Evolutionary conservation across 1,140 invertebrate species (phyloP).

Genomic region (Papilio dardanus): DNA sequence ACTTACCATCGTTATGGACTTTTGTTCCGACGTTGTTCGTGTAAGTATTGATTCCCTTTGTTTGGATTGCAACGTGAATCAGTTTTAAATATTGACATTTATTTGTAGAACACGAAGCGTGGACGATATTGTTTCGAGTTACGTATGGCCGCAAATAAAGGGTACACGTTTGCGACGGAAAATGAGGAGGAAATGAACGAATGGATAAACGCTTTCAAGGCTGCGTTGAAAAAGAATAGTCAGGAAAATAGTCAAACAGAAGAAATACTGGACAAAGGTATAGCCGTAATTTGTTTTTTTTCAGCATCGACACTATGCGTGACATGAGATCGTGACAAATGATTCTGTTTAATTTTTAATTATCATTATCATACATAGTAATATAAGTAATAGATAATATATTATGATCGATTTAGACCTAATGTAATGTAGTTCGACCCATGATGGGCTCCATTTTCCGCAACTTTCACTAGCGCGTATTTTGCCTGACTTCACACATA

Average conservation of each 20-base stretch:
- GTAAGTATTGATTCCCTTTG: slow-evolving; percentile 76
- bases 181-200: slow-evolving; percentile 92
- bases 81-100: slow-evolving; percentile 24
- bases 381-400: no score
- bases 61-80: neutral
- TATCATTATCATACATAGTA: neutral
- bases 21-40: slow-evolving; percentile 93
- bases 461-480: no score
- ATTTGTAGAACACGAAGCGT: slow-evolving; percentile 89
- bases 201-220: slow-evolving; percentile 86
- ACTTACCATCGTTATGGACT: slow-evolving; percentile 96
- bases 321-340: neutral
- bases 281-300: neutral
- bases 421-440: no score
- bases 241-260: slow-evolving; percentile 64
- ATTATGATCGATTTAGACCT: no score
- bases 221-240: slow-evolving; percentile 71
- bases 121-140: slow-evolving; percentile 95
- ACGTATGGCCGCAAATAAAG: slow-evolving; percentile 91
- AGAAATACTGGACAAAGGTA: slow-evolving; percentile 75
- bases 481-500: no score
- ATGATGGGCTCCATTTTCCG: no score
- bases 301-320: neutral
- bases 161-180: slow-evolving; percentile 93
- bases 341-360: neutral